phyloP scores from a whole-genome alignment of 2,888 invertebrate species.

The Furcula furcula region DNA sequence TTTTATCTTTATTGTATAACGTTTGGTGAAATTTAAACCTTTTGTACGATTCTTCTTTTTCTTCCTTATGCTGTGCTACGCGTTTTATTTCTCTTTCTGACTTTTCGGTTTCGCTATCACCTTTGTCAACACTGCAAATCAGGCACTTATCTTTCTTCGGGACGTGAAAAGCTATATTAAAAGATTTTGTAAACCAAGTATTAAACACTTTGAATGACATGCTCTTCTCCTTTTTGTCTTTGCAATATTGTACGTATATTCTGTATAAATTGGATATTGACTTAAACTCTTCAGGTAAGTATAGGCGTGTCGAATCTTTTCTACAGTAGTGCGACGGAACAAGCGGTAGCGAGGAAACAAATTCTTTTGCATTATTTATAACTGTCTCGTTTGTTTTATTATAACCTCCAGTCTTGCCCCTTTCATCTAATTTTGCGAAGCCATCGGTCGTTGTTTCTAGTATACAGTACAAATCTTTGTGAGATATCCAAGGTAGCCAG shows the following conservation, averaged over 20 bases:
- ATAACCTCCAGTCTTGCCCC: background rate
- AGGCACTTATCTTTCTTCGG: constrained; percentile 7
- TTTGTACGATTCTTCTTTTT: constrained; percentile 7
- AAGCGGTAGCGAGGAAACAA: constrained; percentile 1
- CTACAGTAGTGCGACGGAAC: constrained; percentile 1
- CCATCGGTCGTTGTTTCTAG: background rate
- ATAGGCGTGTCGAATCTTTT: constrained; percentile 1
- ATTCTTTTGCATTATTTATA: background rate
- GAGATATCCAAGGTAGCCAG: constrained; percentile 1
- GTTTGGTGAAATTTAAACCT: constrained; percentile 4
- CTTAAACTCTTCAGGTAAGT: background rate
- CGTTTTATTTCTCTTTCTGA: background rate
- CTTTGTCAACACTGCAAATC: background rate
- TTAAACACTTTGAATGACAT: constrained; percentile 2
- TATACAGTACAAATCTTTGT: constrained; percentile 2
- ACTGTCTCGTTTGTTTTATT: background rate
- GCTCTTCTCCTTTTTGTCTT: background rate
- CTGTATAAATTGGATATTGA: background rate
- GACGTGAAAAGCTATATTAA: constrained; percentile 4
- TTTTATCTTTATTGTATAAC: background rate
- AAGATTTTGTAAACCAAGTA: background rate
- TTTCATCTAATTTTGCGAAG: background rate
- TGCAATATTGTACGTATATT: constrained; percentile 2
- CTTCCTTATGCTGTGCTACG: too few species aligned
- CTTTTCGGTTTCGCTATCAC: background rate